phyloP scores from a whole-genome alignment of 2,888 invertebrate species.

The Camponotus fellah region DNA sequence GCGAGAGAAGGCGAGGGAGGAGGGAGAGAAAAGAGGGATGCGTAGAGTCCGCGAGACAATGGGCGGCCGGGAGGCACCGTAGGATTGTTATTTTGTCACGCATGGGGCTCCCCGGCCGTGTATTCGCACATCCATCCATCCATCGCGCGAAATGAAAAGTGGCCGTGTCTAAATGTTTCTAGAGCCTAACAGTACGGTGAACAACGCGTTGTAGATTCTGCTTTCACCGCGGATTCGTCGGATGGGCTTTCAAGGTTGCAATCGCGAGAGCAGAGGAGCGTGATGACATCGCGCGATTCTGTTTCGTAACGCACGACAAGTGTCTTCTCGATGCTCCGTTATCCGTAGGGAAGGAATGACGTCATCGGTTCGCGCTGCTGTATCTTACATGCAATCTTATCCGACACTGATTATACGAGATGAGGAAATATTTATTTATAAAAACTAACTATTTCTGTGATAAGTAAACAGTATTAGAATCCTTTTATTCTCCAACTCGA shows the following conservation, averaged over 20 bases:
- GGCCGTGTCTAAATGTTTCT: conserved; percentile 62
- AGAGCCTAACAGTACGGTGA: conserved; percentile 28
- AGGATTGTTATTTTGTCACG: conserved; percentile 78
- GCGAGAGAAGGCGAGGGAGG: conserved; percentile 17
- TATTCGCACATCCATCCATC: conserved; percentile 15
- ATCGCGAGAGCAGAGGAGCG: not conserved
- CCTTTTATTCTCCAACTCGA: not conserved
- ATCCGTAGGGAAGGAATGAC: not conserved
- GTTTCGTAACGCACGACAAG: conserved; percentile 43
- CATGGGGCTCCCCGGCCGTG: conserved; percentile 52
- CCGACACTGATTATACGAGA: not conserved
- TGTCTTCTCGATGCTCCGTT: conserved; percentile 10
- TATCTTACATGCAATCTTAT: not conserved
- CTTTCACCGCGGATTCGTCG: conserved; percentile 42
- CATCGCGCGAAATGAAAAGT: conserved; percentile 50
- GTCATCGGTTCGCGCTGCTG: not conserved
- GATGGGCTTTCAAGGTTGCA: conserved; percentile 49
- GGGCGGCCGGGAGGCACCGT: conserved; percentile 66
- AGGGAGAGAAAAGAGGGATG: not conserved
- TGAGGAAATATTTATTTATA: conserved; percentile 23
- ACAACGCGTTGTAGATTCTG: not conserved
- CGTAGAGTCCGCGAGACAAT: conserved; percentile 65
- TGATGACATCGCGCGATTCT: conserved; percentile 31
- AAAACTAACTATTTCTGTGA: not conserved
- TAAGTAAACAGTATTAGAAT: not conserved